These are phyloP conservation scores for Chelmon rostratus DNA, from an alignment of 2,797 vertebrate genomes.

Conservation along the genomic window DNA sequence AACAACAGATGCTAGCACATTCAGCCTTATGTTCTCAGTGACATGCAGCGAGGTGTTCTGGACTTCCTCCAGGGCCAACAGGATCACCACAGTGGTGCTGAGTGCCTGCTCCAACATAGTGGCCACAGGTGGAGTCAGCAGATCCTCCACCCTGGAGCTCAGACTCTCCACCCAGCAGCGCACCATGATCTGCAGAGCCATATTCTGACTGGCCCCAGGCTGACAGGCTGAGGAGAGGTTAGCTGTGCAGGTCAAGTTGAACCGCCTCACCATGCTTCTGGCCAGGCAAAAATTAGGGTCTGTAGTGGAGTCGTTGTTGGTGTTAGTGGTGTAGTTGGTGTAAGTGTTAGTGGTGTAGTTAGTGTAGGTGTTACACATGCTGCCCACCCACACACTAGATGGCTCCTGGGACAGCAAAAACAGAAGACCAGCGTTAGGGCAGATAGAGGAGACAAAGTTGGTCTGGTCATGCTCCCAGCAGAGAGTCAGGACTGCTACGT, in stretches of 20 bases:
- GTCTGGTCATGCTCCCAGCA: conserved; percentile 87
- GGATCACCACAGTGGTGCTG: conserved; percentile 77
- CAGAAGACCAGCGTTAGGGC: conserved; percentile 71
- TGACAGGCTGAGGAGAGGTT: conserved; percentile 79
- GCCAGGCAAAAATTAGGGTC: conserved; percentile 67
- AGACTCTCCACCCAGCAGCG: conserved; percentile 82
- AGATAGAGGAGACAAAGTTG: conserved; percentile 81
- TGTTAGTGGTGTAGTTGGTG: conserved; percentile 23
- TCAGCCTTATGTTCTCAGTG: conserved; percentile 75
- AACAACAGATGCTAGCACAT: conserved; percentile 73
- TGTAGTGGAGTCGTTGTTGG: conserved; percentile 9
- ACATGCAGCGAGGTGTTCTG: conserved; percentile 76
- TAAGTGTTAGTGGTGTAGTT: conserved; percentile 62
- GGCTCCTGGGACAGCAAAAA: conserved; percentile 73
- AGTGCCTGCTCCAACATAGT: conserved; percentile 71
- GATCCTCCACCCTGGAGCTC: conserved; percentile 60
- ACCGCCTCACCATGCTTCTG: conserved; percentile 68
- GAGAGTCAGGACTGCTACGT: conserved; percentile 74
- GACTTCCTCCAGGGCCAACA: conserved; percentile 84
- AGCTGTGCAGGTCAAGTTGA: conserved; percentile 84
- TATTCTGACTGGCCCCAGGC: conserved; percentile 65
- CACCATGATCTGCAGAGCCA: conserved; percentile 75
- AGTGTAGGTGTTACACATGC: conserved; percentile 78
- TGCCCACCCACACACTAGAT: conserved; percentile 81
- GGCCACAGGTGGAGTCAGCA: conserved; percentile 68